Base-by-base conservation (phyloP, 2,888 invertebrate species). In the Tenthredo notha region DNA sequence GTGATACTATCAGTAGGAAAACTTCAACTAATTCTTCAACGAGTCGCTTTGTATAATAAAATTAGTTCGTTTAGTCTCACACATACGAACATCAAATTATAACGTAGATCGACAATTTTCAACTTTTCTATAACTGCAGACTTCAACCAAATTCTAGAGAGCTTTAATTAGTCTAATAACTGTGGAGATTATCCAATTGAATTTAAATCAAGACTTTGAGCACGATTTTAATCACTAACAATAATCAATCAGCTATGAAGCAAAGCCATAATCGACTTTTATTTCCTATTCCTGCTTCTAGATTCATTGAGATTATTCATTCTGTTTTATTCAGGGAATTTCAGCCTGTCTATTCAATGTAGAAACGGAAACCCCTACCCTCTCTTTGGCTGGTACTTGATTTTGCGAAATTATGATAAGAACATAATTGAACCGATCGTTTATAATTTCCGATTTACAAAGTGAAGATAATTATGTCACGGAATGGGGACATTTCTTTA, bases 241-340 rank as follows among this genome's bases (percentile, higher is more conserved):
- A 37, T 70, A 70, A 70, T 70, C 70, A 70, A 70, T 33, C 37
- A 18, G 70, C 29, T 29, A 70, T 33, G 18, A 70, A 33, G 25
- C 12, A 70, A 18, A 70, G n/a, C 15, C 18, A 37, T 37, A 70
- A 70, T 72, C n/a, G 40, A 37, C 9, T 33, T 2, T 9, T 72
- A 72, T 37, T 40, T 40, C 37, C 70, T 9, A 70, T n/a, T 15
- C 5, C 12, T 70, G 70, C 37, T n/a, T 18, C 33, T 70, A 15
- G 40, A 29, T 15, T 70, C 18, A n/a, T n/a, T 15, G 37, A n/a
- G 50, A 50, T 50, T 50, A 50, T 50, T 50, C n/a, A 50, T 50
- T 50, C 50, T 50, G n/a, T 50, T 50, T 50, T 6, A 50, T 50
- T 18, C n/a, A 18, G 50, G 18, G 0, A 18, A 6, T 50, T 50